Conservation (phyloP, 2,113 vertebrate species). For the Leuciscus idus region DNA sequence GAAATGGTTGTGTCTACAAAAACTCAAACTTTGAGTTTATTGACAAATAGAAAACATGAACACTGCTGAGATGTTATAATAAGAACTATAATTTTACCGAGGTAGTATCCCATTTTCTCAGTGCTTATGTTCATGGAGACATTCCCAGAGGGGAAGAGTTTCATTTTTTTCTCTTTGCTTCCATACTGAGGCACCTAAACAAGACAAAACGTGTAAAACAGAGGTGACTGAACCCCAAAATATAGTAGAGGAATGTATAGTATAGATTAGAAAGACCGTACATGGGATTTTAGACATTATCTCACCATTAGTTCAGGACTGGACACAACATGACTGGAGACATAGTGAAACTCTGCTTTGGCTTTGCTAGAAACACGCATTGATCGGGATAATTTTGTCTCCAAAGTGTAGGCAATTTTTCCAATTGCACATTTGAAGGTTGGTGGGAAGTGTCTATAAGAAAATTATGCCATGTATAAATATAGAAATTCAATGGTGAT, state of each 20-base stretch:
- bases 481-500: too few species aligned
- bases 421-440: constrained; percentile 64
- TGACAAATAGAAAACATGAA: not conserved
- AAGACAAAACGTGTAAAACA: constrained; percentile 18
- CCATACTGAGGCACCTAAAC: constrained; percentile 68
- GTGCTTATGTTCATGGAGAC: constrained; percentile 69
- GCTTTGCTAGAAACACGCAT: constrained; percentile 65
- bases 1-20: too few species aligned
- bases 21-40: not conserved
- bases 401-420: constrained; percentile 69
- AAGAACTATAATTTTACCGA: constrained; percentile 56
- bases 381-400: constrained; percentile 68
- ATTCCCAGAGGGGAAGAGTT: constrained; percentile 65
- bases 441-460: constrained; percentile 68
- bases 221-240: not conserved
- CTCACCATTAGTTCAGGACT: constrained; percentile 64
- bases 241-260: not conserved
- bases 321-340: constrained; percentile 37
- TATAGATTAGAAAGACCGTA: not conserved
- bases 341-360: constrained; percentile 62
- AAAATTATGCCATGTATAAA: too few species aligned
- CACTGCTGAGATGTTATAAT: not conserved
- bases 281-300: not conserved
- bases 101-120: constrained; percentile 67
- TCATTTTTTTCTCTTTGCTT: constrained; percentile 69